Percentiles rank a stretch among this genome's conserved stretches.
Conservation (phyloP, 2,797 vertebrate species). For the Artibeus lituratus region DNA sequence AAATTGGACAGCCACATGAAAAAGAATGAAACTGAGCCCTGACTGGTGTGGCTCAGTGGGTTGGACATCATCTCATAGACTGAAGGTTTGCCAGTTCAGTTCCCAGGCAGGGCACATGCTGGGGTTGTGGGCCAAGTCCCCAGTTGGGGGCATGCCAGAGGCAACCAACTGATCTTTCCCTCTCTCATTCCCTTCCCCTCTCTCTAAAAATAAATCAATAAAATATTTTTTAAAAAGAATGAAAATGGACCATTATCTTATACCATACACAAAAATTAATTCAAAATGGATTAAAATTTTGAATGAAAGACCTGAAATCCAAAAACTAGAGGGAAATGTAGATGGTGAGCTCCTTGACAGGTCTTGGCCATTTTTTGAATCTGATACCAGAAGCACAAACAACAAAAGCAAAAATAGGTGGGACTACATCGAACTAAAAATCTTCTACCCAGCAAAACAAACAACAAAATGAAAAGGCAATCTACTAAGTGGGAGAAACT, state of each 20-base stretch:
- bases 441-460: neutral
- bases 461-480: neutral
- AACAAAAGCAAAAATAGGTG: neutral
- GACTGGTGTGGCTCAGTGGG: too few relatives aligned
- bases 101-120: too few relatives aligned
- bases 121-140: too few relatives aligned
- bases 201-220: too few relatives aligned
- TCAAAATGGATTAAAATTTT: neutral
- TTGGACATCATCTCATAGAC: too few relatives aligned
- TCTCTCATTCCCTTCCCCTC: too few relatives aligned
- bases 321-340: neutral
- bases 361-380: neutral
- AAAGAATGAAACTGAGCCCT: neutral
- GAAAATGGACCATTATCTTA: neutral
- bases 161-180: too few relatives aligned
- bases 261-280: neutral
- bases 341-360: neutral
- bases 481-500: neutral
- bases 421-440: neutral
- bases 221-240: neutral
- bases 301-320: neutral
- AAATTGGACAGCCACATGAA: neutral
- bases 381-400: neutral
- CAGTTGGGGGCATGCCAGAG: too few relatives aligned
- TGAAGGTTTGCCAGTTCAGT: too few relatives aligned